Conservation (phyloP, 37 sponge, comb jelly and placozoan genomes). For the Diacarnus erythraeanus region DNA sequence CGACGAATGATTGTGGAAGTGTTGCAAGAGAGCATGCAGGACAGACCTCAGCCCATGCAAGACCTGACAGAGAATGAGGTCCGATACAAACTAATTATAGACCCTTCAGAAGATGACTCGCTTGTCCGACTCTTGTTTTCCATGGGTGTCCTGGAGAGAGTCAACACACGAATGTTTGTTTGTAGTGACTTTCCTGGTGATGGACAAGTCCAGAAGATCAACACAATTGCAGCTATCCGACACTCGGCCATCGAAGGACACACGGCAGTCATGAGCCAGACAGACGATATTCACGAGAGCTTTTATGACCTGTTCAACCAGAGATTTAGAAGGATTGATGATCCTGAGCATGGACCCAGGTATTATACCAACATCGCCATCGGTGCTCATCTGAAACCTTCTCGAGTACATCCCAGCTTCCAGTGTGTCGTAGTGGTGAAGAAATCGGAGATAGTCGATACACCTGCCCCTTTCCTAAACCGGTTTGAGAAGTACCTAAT, state of each 20-base stretch:
- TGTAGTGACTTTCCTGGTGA: constrained; percentile 89
- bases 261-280: constrained; percentile 83
- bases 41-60: constrained; percentile 37
- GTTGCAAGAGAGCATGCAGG: constrained; percentile 60
- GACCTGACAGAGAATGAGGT: constrained; percentile 66
- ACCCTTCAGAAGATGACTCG: constrained; percentile 80
- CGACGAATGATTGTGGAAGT: constrained; percentile 51
- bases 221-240: constrained; percentile 71
- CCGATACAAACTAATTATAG: constrained; percentile 86
- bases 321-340: constrained; percentile 70
- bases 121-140: constrained; percentile 68
- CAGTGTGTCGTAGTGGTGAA: constrained; percentile 82
- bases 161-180: constrained; percentile 52
- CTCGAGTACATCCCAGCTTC: constrained; percentile 73
- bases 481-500: constrained; percentile 88
- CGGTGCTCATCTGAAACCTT: constrained; percentile 81
- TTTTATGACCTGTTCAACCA: constrained; percentile 91
- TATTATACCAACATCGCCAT: constrained; percentile 89
- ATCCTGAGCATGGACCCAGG: constrained; percentile 54
- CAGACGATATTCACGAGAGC: constrained; percentile 88
- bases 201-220: constrained; percentile 79
- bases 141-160: constrained; percentile 56
- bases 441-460: constrained; percentile 61
- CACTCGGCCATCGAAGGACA: constrained; percentile 79
- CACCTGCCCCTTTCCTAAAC: constrained; percentile 89